Conservation (phyloP, 1,140 invertebrate species). For the Lamellibrachia luymesi region DNA sequence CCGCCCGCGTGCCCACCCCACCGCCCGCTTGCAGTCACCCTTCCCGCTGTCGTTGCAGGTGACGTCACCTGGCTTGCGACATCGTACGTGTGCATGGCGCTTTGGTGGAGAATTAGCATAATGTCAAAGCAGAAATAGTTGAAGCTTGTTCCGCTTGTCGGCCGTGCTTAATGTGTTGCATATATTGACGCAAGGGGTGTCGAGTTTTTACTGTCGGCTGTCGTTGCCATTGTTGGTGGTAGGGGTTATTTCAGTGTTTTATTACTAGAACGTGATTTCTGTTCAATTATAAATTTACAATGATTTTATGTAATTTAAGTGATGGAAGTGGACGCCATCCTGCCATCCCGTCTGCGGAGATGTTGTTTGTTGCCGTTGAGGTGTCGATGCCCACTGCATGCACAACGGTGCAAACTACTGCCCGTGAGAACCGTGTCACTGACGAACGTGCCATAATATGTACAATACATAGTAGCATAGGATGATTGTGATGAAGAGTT, state of each 20-base stretch:
- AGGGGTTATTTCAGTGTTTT: not conserved
- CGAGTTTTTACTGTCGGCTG: not conserved
- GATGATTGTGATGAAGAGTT: not conserved
- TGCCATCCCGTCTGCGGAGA: not conserved
- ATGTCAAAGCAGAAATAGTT: not conserved
- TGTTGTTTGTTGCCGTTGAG: not conserved
- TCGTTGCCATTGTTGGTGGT: not conserved
- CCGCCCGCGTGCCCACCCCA: no score
- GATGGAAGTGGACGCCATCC: not conserved
- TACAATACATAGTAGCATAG: not conserved
- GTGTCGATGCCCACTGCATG: not conserved
- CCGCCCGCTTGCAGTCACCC: not conserved
- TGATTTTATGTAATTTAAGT: not conserved
- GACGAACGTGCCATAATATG: not conserved
- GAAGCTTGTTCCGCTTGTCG: not conserved
- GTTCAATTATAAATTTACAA: constrained; percentile 6
- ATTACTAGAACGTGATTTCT: not conserved
- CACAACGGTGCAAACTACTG: not conserved
- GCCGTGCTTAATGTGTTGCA: not conserved
- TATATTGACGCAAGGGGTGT: not conserved
- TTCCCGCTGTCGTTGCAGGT: not conserved
- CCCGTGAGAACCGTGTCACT: not conserved
- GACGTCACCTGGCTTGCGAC: not conserved
- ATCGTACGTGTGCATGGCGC: no score
- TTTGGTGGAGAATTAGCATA: constrained; percentile 1